Base-by-base conservation (phyloP, 1,140 invertebrate genomes). In the Rhagoletis pomonella region DNA sequence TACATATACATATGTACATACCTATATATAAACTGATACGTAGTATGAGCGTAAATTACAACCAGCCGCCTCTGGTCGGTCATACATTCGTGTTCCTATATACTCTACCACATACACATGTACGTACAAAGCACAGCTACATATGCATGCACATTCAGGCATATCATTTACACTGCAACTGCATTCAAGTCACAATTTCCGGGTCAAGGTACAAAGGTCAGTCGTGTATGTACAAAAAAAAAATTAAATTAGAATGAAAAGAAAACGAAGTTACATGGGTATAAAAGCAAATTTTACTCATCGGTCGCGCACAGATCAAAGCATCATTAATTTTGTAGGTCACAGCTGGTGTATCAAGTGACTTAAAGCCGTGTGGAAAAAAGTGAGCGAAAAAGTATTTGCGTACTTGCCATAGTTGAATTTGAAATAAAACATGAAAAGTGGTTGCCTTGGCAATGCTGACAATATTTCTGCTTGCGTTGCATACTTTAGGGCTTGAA, bases 291-390 rank as follows among this genome's bases (percentile, higher is more conserved):
- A 81, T 19, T 81, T 50, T 55, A 42, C 3, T 19, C 47, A 58
- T 14, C 47, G 47, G 42, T 7, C 73, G 73, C 44, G 44, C 67
- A 73, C 12, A 73, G 73, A 81, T 81, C 73, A 81, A 81, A 81
- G 73, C 73, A 55, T 81, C 73, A 81, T 81, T 81, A 81, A 81
- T 81, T 81, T 81, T 81, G 47, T 81, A 81, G 73, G 73, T 81
- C 73, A 81, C 73, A 19, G 47, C 44, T 19, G 12, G 1, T 2
- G 10, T 81, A 81, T 29, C 73, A 55, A 55, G 50, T 55, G 73
- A 55, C 1, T 55, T 81, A 81, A 58, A 81, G 50, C 17, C 9
- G 65, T 7, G 2, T 7, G 2, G 10, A 47, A 55, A 42, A 81
- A 5, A 81, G 47, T 55, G 12, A 14, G 4, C 19, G 55, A 50